phyloP scores from a whole-genome alignment of 2,888 invertebrate genomes.

The Tipula helvola region DNA sequence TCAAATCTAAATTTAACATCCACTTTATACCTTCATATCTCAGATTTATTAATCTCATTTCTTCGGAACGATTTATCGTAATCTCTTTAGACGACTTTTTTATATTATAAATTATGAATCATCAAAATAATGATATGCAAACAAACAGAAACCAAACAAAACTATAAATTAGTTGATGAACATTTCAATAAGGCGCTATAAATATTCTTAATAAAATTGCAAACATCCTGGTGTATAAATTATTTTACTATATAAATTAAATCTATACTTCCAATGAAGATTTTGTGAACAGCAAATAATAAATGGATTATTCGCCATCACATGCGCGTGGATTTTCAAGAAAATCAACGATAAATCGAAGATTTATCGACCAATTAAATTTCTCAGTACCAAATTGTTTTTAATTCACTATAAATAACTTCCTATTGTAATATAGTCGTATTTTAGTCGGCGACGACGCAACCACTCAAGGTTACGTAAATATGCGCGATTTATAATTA shows the following conservation, averaged over 20 bases:
- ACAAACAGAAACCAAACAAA: neutral
- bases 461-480: neutral
- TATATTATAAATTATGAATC: neutral
- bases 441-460: neutral
- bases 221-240: neutral
- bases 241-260: neutral
- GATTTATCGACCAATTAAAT: neutral
- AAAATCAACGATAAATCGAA: neutral
- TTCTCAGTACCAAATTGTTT: neutral
- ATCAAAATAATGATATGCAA: neutral
- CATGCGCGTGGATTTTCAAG: neutral
- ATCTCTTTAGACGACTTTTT: too few relatives aligned
- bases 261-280: neutral
- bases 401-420: neutral
- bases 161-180: neutral
- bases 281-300: neutral
- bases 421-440: neutral
- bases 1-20: too few relatives aligned
- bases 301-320: neutral
- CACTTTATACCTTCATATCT: too few relatives aligned
- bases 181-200: too few relatives aligned
- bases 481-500: neutral
- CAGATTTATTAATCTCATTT: too few relatives aligned
- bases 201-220: neutral
- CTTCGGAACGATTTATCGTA: too few relatives aligned